Evolutionary conservation across 2,888 invertebrate species (phyloP).

Genomic region (Margaritifera margaritifera): DNA sequence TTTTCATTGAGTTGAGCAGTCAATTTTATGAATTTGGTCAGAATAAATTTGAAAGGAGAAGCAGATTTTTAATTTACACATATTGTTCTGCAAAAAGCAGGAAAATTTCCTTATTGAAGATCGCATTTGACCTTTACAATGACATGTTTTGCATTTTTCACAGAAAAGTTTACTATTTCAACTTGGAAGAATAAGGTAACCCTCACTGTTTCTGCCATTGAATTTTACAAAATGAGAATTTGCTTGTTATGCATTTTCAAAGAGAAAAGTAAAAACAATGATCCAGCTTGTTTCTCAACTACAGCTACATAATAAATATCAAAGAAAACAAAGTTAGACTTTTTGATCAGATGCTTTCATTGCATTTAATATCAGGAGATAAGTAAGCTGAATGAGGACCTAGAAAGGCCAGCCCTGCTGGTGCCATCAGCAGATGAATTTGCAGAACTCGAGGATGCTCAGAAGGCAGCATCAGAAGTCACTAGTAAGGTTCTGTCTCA

Average conservation of each 20-base stretch:
- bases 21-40: too few relatives aligned
- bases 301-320: not conserved
- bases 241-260: not conserved
- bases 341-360: not conserved
- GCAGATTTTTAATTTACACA: too few relatives aligned
- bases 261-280: not conserved
- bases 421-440: constrained; percentile 68
- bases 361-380: constrained; percentile 50
- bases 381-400: constrained; percentile 55
- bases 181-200: too few relatives aligned
- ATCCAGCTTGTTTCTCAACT: not conserved
- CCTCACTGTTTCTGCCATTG: too few relatives aligned
- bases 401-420: constrained; percentile 63
- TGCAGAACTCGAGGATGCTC: constrained; percentile 67
- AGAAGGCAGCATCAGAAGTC: constrained; percentile 68
- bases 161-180: too few relatives aligned
- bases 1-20: too few relatives aligned
- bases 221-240: too few relatives aligned
- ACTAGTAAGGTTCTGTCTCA: constrained; percentile 68
- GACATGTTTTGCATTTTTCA: too few relatives aligned
- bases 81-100: too few relatives aligned
- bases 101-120: too few relatives aligned
- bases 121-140: too few relatives aligned
- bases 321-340: not conserved
- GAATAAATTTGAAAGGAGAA: too few relatives aligned